A percentile compares a stretch with the other conserved stretches of the same genome.
Conservation (phyloP, 2,888 invertebrate species). For the Halocaridina rubra region DNA sequence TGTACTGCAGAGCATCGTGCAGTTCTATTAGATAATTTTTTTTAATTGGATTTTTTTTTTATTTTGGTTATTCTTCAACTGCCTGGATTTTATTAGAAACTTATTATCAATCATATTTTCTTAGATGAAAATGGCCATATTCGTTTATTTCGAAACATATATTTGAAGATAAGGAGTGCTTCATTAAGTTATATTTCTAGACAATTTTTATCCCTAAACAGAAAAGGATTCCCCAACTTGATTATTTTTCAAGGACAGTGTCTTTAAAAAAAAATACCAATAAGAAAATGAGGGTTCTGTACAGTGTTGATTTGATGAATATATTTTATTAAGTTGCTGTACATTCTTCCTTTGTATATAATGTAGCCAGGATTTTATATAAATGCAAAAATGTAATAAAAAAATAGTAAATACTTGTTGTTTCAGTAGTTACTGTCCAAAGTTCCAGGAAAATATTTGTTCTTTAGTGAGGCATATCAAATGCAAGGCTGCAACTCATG, state of each 20-base stretch:
- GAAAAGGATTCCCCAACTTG: too few relatives aligned
- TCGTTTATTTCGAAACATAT: neutral
- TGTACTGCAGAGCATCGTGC: too few relatives aligned
- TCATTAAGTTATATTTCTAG: neutral
- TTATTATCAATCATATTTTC: neutral
- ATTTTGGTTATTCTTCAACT: neutral
- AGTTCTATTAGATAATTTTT: too few relatives aligned
- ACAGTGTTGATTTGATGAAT: neutral
- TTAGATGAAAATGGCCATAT: neutral
- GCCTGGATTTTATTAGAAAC: neutral
- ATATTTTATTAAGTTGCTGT: constrained; percentile 4
- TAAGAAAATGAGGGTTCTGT: neutral
- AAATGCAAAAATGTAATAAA: neutral
- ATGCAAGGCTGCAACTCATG: too few relatives aligned
- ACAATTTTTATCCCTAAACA: neutral
- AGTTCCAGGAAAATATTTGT: too few relatives aligned
- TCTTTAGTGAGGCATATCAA: too few relatives aligned
- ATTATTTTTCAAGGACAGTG: neutral
- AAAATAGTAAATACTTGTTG: constrained; percentile 27
- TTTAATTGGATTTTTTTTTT: too few relatives aligned
- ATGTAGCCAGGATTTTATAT: constrained; percentile 4
- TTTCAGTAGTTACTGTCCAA: too few relatives aligned
- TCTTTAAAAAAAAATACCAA: neutral
- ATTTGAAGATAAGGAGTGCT: neutral
- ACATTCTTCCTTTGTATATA: constrained; percentile 9